These are phyloP conservation scores for Elmis aenea DNA, from an alignment of 2,888 invertebrate genomes.

Conservation along the genomic window DNA sequence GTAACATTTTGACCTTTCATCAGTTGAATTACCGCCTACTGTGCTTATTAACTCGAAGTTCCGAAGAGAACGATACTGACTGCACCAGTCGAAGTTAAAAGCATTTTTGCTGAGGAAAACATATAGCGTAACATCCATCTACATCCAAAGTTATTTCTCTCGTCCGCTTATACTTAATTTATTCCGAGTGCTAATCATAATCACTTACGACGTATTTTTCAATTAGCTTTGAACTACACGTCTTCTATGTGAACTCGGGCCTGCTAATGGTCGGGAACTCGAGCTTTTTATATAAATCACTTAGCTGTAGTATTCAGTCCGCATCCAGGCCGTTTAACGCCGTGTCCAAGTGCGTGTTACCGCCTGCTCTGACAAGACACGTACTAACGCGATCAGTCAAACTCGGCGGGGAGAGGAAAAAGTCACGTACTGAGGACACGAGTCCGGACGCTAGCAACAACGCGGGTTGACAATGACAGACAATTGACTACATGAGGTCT, in stretches of 20 bases:
- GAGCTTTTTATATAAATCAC: slow-evolving; percentile 23
- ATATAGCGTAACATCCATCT: slow-evolving; percentile 25
- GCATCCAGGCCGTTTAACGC: slow-evolving; percentile 20
- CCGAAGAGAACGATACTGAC: slow-evolving; percentile 12
- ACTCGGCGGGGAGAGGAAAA: slow-evolving; percentile 17
- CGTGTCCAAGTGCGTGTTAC: slow-evolving; percentile 19
- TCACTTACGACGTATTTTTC: slow-evolving; percentile 33
- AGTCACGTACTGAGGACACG: slow-evolving; percentile 21
- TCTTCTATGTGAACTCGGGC: slow-evolving; percentile 25
- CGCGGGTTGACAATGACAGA: slow-evolving; percentile 29
- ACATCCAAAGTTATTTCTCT: slow-evolving; percentile 6
- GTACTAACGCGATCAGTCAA: slow-evolving; percentile 28
- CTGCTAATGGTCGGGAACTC: slow-evolving; percentile 19
- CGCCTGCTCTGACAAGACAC: slow-evolving; percentile 24
- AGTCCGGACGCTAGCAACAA: slow-evolving; percentile 25
- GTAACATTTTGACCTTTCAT: slow-evolving; percentile 13
- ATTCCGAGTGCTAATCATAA: slow-evolving; percentile 32
- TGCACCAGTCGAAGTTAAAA: slow-evolving; percentile 6
- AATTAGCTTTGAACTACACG: slow-evolving; percentile 32
- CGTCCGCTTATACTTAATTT: slow-evolving; percentile 29
- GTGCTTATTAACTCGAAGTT: slow-evolving; percentile 17
- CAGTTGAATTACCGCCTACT: slow-evolving; percentile 15
- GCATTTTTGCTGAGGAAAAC: slow-evolving; percentile 20
- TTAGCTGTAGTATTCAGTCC: slow-evolving; percentile 18
- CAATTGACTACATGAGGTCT: slow-evolving; percentile 29